Conservation (phyloP, 2,888 invertebrate species). For the Cheilosia soror region DNA sequence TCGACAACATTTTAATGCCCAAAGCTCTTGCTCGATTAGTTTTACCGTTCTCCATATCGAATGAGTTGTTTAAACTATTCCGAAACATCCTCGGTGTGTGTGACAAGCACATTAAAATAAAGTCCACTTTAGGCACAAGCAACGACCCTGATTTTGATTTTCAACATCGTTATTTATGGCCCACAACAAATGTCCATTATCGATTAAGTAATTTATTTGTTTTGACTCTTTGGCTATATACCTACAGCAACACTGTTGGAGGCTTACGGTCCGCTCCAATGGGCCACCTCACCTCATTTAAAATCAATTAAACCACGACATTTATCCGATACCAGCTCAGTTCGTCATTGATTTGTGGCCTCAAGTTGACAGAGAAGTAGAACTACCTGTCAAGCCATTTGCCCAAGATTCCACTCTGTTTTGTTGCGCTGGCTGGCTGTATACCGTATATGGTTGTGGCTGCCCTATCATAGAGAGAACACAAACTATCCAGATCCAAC, state of each 20-base stretch:
- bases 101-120: constrained; percentile 54
- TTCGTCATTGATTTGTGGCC: constrained; percentile 70
- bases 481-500: constrained; percentile 38
- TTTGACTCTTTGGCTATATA: constrained; percentile 24
- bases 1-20: constrained; percentile 21
- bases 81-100: constrained; percentile 31
- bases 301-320: constrained; percentile 73
- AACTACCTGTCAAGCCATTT: constrained; percentile 65
- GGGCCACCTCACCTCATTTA: constrained; percentile 66
- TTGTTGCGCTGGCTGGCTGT: not conserved
- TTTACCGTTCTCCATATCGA: constrained; percentile 8
- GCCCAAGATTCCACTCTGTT: constrained; percentile 22
- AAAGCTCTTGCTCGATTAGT: constrained; percentile 12
- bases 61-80: constrained; percentile 35
- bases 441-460: not conserved
- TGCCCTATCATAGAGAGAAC: constrained; percentile 9
- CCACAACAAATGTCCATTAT: constrained; percentile 72
- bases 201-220: constrained; percentile 71
- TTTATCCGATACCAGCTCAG: constrained; percentile 52
- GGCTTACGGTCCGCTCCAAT: constrained; percentile 19
- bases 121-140: constrained; percentile 50
- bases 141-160: constrained; percentile 65
- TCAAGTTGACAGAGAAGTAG: constrained; percentile 68
- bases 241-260: constrained; percentile 27
- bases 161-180: constrained; percentile 64